Percentiles rank a stretch among this genome's conserved stretches.
phyloP scores from a whole-genome alignment of 2,113 vertebrate species.

The Sander lucioperca region DNA sequence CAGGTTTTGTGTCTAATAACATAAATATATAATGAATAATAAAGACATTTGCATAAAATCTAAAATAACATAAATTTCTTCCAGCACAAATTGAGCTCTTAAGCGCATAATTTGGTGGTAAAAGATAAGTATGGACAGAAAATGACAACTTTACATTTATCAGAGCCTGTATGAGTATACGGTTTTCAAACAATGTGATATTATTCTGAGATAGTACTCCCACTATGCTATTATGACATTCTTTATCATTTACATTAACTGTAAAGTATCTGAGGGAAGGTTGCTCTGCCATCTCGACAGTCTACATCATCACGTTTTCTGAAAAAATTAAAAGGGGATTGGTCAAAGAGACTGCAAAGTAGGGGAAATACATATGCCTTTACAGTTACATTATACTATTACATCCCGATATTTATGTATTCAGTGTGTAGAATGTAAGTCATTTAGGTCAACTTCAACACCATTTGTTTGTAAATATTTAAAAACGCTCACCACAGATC shows the following conservation, averaged over 20 bases:
- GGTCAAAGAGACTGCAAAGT: slow-evolving; percentile 37
- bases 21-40: slow-evolving; percentile 8
- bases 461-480: slow-evolving; percentile 50
- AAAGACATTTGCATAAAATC: slow-evolving; percentile 23
- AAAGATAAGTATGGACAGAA: slow-evolving; percentile 39
- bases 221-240: slow-evolving; percentile 60
- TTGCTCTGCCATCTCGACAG: slow-evolving; percentile 16
- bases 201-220: slow-evolving; percentile 46
- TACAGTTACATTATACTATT: slow-evolving; percentile 50
- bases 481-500: slow-evolving; percentile 64
- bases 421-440: slow-evolving; percentile 49
- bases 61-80: background rate
- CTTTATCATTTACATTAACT: slow-evolving; percentile 62
- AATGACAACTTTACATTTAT: slow-evolving; percentile 46
- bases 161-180: slow-evolving; percentile 32
- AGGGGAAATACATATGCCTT: slow-evolving; percentile 49
- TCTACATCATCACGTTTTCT: slow-evolving; percentile 42
- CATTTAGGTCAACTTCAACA: slow-evolving; percentile 51
- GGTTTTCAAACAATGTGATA: slow-evolving; percentile 48
- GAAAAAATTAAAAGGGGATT: slow-evolving; percentile 40
- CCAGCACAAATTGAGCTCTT: slow-evolving; percentile 20
- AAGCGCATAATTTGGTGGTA: slow-evolving; percentile 20
- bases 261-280: slow-evolving; percentile 40
- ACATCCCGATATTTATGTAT: slow-evolving; percentile 54
- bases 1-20: slow-evolving; percentile 13